These are phyloP conservation scores for Saguinus midas DNA, from an alignment of 2,113 vertebrate species.

Conservation along the genomic window DNA sequence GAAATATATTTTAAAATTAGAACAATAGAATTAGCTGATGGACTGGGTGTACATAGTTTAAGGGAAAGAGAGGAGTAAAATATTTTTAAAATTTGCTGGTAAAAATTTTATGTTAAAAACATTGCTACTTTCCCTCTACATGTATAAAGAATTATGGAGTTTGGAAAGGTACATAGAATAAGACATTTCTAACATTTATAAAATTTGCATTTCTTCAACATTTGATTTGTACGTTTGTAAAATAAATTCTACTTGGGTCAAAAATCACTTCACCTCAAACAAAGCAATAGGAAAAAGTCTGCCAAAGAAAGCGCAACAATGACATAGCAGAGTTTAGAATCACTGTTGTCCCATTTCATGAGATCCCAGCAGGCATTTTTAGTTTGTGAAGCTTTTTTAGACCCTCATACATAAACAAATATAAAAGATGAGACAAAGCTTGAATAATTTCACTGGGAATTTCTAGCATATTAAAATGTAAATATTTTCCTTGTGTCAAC, in stretches of 20 bases:
- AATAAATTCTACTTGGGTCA: not conserved
- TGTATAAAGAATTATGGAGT: not conserved
- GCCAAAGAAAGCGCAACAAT: not conserved
- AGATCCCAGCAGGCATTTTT: not conserved
- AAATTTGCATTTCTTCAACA: not conserved
- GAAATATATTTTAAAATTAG: not conserved
- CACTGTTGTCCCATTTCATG: not conserved
- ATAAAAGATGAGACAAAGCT: not conserved
- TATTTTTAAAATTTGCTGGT: not conserved
- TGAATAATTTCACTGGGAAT: constrained; percentile 57
- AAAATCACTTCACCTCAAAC: not conserved
- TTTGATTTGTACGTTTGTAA: not conserved
- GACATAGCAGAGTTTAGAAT: not conserved
- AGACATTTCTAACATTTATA: not conserved
- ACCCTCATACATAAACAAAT: not conserved
- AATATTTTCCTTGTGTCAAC: constrained; percentile 64
- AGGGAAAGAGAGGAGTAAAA: not conserved
- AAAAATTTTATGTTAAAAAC: not conserved
- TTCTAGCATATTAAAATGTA: constrained; percentile 54
- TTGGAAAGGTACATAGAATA: not conserved
- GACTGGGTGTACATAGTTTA: not conserved
- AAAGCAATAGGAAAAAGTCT: not conserved
- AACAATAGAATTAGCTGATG: not conserved
- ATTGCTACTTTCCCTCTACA: not conserved
- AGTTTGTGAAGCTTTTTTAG: not conserved